Evolutionary conservation across 23 tunicate species (phyloP).

Genomic region (Styela clava): DNA sequence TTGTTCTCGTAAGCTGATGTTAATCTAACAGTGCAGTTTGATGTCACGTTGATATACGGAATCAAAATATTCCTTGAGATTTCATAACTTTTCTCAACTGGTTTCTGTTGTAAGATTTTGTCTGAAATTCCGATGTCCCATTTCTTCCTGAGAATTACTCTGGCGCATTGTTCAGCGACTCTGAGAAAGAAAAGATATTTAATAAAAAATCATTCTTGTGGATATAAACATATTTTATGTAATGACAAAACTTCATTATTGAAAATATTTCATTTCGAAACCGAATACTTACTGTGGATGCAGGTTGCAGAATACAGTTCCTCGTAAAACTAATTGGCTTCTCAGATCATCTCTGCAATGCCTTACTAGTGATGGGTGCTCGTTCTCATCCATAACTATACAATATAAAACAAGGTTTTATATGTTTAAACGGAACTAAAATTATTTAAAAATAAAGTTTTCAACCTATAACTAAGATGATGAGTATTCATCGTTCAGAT

Average conservation of each 20-base stretch:
- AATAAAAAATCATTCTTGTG: no score
- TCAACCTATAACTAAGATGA: no score
- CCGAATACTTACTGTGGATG: slow-evolving; percentile 17
- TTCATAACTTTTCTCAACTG: slow-evolving; percentile 7
- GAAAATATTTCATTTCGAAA: no score
- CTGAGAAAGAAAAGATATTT: slow-evolving; percentile 16
- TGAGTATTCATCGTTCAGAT: no score
- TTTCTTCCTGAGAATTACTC: neutral
- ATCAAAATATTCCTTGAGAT: neutral
- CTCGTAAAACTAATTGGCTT: neutral
- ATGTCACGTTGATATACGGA: neutral
- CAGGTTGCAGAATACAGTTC: slow-evolving; percentile 8
- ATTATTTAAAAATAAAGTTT: no score
- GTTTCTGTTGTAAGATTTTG: neutral
- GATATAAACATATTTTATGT: no score
- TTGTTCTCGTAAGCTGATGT: neutral
- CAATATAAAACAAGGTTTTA: neutral
- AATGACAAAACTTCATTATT: no score
- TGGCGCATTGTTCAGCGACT: slow-evolving; percentile 3
- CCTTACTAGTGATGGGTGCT: neutral
- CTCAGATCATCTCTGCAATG: slow-evolving; percentile 8
- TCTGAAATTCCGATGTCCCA: slow-evolving; percentile 5
- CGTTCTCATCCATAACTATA: neutral
- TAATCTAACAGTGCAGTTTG: neutral
- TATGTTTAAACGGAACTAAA: neutral